These are phyloP conservation scores for Lasioglossum albipes DNA, from an alignment of 1,140 invertebrate genomes.

Conservation along the genomic window DNA sequence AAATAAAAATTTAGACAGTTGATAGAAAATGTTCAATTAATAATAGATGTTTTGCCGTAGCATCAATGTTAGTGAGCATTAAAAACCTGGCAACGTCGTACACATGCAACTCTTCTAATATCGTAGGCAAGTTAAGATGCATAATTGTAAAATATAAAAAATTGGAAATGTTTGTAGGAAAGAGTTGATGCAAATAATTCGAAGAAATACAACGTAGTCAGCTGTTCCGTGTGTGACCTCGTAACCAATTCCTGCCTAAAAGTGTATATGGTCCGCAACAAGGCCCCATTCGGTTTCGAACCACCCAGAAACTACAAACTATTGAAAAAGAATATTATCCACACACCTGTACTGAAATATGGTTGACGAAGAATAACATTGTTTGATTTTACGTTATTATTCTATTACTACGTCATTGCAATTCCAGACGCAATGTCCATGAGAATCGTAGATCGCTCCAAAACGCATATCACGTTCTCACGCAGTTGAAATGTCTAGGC, in stretches of 20 bases:
- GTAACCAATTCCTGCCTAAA: not conserved
- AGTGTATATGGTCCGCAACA: not conserved
- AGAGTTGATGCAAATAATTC: not conserved
- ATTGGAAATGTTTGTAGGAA: no score
- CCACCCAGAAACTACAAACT: not conserved
- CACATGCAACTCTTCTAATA: no score
- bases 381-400: not conserved
- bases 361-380: not conserved
- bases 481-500: not conserved
- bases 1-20: no score
- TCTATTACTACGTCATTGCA: not conserved
- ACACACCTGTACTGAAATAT: not conserved
- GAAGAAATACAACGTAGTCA: not conserved
- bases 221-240: not conserved
- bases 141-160: no score
- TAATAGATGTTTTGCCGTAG: no score
- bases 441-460: not conserved
- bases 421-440: not conserved
- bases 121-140: no score
- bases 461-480: not conserved
- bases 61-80: no score
- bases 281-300: not conserved
- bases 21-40: no score
- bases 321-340: not conserved
- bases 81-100: no score